These are phyloP conservation scores for Macrobrachium rosenbergii DNA, from an alignment of 1,140 invertebrate genomes.

Conservation along the genomic window DNA sequence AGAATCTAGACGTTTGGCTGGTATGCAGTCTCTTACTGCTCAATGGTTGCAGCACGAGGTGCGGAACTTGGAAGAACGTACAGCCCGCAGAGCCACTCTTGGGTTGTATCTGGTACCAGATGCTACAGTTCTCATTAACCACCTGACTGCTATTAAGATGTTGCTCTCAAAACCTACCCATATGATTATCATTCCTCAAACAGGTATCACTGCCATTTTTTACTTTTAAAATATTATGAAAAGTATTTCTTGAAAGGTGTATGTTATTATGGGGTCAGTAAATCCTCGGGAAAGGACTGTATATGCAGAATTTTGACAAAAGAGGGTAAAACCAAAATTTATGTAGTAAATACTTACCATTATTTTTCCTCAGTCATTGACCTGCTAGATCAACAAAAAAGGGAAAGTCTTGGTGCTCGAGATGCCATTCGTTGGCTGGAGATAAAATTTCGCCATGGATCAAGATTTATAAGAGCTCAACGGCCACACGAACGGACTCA, in stretches of 20 bases:
- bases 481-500: slow-evolving; percentile 82
- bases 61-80: slow-evolving; percentile 77
- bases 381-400: slow-evolving; percentile 87
- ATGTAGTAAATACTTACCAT: slow-evolving; percentile 67
- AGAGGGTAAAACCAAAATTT: neutral
- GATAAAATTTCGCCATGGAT: slow-evolving; percentile 85
- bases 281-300: too few species aligned
- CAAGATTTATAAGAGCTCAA: slow-evolving; percentile 85
- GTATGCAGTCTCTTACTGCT: slow-evolving; percentile 82
- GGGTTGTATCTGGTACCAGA: slow-evolving; percentile 65
- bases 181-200: slow-evolving; percentile 62
- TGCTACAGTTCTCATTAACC: slow-evolving; percentile 56
- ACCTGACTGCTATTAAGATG: slow-evolving; percentile 51
- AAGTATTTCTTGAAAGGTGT: too few species aligned
- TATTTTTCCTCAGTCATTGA: slow-evolving; percentile 80
- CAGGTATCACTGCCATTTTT: slow-evolving; percentile 59
- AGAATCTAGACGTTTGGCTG: slow-evolving; percentile 68
- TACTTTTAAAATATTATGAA: too few species aligned
- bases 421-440: slow-evolving; percentile 94
- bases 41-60: slow-evolving; percentile 83
- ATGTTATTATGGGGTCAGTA: too few species aligned
- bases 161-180: slow-evolving; percentile 59
- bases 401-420: slow-evolving; percentile 80
- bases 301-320: too few species aligned
- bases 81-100: slow-evolving; percentile 54